Percentiles rank a stretch among this genome's conserved stretches.
Conservation (phyloP, 2,113 vertebrate genomes). For the Pogona vitticeps region DNA sequence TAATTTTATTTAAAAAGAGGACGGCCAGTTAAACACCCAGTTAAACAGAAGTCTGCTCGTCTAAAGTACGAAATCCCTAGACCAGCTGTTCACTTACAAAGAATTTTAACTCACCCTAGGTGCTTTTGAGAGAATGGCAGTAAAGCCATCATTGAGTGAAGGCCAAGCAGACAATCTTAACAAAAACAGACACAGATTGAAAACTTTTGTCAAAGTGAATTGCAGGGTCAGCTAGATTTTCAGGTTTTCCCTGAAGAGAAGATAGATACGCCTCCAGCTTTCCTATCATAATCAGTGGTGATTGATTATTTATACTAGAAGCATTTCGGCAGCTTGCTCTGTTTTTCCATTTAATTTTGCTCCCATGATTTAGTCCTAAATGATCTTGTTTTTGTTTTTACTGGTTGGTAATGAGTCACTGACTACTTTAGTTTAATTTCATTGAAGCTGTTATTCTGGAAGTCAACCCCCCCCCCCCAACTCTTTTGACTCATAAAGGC, state of each 20-base stretch:
- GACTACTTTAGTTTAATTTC: slow-evolving; percentile 78
- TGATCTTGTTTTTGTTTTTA: slow-evolving; percentile 78
- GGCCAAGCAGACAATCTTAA: not conserved
- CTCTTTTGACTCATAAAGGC: slow-evolving; percentile 74
- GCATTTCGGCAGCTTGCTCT: slow-evolving; percentile 35
- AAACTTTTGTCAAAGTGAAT: not conserved
- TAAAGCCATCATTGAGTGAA: no score
- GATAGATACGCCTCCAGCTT: not conserved
- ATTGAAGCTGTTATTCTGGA: slow-evolving; percentile 81
- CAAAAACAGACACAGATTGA: not conserved
- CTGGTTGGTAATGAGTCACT: slow-evolving; percentile 78
- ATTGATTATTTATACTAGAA: not conserved
- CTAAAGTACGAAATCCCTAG: no score
- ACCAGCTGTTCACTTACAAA: no score
- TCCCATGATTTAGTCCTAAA: slow-evolving; percentile 52
- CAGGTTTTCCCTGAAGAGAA: not conserved
- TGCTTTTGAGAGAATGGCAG: no score
- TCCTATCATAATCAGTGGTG: not conserved
- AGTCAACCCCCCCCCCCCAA: slow-evolving; percentile 62
- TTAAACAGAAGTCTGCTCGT: no score
- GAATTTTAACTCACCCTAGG: no score
- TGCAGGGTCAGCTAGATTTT: not conserved
- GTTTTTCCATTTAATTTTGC: slow-evolving; percentile 49
- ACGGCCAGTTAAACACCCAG: no score
- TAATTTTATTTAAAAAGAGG: no score